Evolutionary conservation across 2,888 invertebrate genomes (phyloP).

Genomic region (Meta bourneti): DNA sequence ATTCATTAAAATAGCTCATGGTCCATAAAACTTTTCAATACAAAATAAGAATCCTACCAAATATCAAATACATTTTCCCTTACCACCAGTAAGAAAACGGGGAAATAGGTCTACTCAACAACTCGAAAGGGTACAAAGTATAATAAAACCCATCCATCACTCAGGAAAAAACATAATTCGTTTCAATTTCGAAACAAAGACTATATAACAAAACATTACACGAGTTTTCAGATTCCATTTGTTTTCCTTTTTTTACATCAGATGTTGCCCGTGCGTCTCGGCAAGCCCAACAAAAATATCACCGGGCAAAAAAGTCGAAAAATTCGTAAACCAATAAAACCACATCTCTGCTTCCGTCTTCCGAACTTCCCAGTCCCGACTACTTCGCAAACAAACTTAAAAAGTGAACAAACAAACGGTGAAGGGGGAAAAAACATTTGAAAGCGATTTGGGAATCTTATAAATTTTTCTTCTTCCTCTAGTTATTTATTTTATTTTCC

Average conservation of each 20-base stretch:
- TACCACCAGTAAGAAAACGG: no score
- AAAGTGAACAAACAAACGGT: neutral
- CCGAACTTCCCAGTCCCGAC: neutral
- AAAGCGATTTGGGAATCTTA: conserved; percentile 21
- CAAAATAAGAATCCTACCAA: no score
- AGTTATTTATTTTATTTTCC: neutral
- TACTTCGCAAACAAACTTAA: conserved; percentile 9
- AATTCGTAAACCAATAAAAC: conserved; percentile 23
- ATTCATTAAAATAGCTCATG: no score
- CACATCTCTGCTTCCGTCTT: neutral
- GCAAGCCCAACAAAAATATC: neutral
- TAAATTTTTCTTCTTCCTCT: neutral
- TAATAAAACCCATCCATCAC: neutral
- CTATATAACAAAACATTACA: no score
- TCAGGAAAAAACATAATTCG: neutral
- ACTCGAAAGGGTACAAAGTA: neutral
- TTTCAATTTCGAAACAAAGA: neutral
- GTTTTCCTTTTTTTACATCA: no score
- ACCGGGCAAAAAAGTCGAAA: neutral
- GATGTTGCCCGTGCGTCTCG: no score
- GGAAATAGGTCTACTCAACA: neutral
- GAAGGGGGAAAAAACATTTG: neutral
- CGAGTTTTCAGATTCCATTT: no score
- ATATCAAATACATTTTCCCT: no score
- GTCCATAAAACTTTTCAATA: no score